Percentiles rank a stretch among this genome's conserved stretches.
Evolutionary conservation across 2,888 invertebrate genomes (phyloP).

Genomic region (Pandemis heparana): DNA sequence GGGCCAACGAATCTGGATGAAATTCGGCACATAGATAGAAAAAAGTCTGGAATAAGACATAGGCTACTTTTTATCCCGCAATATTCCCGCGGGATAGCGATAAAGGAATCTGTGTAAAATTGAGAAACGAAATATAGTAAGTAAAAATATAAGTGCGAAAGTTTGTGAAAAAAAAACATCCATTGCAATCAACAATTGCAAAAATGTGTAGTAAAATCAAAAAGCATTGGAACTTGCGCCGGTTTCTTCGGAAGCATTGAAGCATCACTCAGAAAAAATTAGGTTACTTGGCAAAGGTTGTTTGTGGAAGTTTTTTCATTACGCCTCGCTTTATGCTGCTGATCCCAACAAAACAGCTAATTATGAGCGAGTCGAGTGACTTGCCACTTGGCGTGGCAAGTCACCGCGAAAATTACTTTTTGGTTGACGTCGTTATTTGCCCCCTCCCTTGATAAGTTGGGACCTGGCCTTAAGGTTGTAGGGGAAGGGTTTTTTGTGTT

Average conservation of each 20-base stretch:
- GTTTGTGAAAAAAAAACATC: too few species aligned
- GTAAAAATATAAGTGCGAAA: too few species aligned
- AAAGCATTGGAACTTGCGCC: background rate
- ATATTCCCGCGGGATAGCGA: too few species aligned
- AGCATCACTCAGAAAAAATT: background rate
- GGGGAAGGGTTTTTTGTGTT: background rate
- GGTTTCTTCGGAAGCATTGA: background rate
- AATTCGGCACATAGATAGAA: too few species aligned
- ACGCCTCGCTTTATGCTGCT: conserved; percentile 51
- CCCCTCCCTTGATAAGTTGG: conserved; percentile 25
- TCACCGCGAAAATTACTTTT: conserved; percentile 73
- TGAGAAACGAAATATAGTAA: too few species aligned
- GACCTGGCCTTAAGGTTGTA: conserved; percentile 8
- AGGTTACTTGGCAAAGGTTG: background rate
- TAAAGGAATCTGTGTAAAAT: too few species aligned
- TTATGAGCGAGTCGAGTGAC: conserved; percentile 51
- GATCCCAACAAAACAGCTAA: conserved; percentile 38
- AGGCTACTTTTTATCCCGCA: too few species aligned
- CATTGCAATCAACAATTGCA: too few species aligned
- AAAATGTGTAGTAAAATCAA: too few species aligned
- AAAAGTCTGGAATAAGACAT: too few species aligned
- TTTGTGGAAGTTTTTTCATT: conserved; percentile 22
- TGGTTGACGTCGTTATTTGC: conserved; percentile 69
- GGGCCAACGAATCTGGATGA: too few species aligned
- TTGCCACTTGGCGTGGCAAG: conserved; percentile 56